These are phyloP conservation scores for Marmota flaviventris DNA, from an alignment of 2,113 vertebrate species.

Conservation along the genomic window DNA sequence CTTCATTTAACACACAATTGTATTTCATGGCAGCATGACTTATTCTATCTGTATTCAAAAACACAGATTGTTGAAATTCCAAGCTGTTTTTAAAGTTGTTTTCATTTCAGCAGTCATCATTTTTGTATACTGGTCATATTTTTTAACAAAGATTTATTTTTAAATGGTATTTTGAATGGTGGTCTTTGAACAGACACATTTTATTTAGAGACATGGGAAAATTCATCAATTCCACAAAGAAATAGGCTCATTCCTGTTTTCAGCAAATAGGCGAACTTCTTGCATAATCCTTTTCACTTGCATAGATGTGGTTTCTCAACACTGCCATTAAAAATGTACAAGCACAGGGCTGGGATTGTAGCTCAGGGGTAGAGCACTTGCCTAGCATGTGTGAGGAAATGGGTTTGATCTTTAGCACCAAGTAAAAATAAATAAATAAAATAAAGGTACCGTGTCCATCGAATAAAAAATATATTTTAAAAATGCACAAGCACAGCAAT, in stretches of 20 bases:
- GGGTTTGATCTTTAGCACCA: too few species aligned
- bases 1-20: slow-evolving; percentile 31
- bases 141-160: slow-evolving; percentile 51
- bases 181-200: slow-evolving; percentile 50
- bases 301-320: slow-evolving; percentile 33
- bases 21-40: not conserved
- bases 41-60: slow-evolving; percentile 42
- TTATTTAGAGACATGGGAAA: slow-evolving; percentile 49
- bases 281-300: slow-evolving; percentile 8
- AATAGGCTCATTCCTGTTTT: not conserved
- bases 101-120: slow-evolving; percentile 16
- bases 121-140: not conserved
- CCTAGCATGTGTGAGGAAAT: too few species aligned
- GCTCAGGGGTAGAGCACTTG: too few species aligned
- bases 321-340: not conserved
- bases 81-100: slow-evolving; percentile 2
- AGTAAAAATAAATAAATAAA: too few species aligned
- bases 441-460: too few species aligned
- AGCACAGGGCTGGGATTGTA: too few species aligned
- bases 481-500: slow-evolving; percentile 15
- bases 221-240: slow-evolving; percentile 8
- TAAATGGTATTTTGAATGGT: slow-evolving; percentile 49
- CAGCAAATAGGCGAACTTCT: slow-evolving; percentile 6
- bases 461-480: too few species aligned
- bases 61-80: slow-evolving; percentile 49